These are phyloP conservation scores for Drosophila setifemur DNA, from an alignment of 1,140 invertebrate genomes.

Conservation along the genomic window DNA sequence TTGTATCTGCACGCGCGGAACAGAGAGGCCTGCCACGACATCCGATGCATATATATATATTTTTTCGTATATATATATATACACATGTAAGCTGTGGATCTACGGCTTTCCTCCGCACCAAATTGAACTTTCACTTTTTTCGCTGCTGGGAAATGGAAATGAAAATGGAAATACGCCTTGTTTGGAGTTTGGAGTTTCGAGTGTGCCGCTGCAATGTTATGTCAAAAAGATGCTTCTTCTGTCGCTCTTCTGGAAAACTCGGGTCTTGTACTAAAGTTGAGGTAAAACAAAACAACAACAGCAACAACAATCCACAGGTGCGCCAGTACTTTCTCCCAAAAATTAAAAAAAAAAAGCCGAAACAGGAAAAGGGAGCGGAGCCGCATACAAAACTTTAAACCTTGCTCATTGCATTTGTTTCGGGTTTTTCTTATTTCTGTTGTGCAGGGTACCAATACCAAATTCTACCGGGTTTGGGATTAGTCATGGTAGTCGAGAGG, in stretches of 20 bases:
- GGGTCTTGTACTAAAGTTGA: constrained; percentile 5
- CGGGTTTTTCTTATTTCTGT: constrained; percentile 7
- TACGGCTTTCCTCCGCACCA: constrained; percentile 55
- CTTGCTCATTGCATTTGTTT: constrained; percentile 33
- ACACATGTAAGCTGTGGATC: neutral
- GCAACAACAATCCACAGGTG: constrained; percentile 33
- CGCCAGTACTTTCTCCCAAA: constrained; percentile 39
- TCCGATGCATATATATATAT: constrained; percentile 5
- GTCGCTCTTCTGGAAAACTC: constrained; percentile 20
- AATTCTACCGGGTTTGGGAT: neutral
- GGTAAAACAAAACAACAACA: neutral
- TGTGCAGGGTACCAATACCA: neutral
- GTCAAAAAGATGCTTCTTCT: constrained; percentile 45
- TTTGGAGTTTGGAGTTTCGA: constrained; percentile 20
- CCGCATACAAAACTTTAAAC: neutral
- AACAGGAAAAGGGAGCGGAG: constrained; percentile 51
- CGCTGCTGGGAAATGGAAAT: constrained; percentile 28
- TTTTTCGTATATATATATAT: neutral
- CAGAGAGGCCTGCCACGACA: constrained; percentile 43
- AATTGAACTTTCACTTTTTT: constrained; percentile 78
- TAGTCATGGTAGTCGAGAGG: constrained; percentile 30
- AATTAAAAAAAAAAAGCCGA: neutral
- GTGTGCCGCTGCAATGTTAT: constrained; percentile 23
- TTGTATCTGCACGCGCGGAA: constrained; percentile 59
- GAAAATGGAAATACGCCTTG: constrained; percentile 49